Evolutionary conservation across 2,113 vertebrate species (phyloP).

Genomic region (Etheostoma cragini): DNA sequence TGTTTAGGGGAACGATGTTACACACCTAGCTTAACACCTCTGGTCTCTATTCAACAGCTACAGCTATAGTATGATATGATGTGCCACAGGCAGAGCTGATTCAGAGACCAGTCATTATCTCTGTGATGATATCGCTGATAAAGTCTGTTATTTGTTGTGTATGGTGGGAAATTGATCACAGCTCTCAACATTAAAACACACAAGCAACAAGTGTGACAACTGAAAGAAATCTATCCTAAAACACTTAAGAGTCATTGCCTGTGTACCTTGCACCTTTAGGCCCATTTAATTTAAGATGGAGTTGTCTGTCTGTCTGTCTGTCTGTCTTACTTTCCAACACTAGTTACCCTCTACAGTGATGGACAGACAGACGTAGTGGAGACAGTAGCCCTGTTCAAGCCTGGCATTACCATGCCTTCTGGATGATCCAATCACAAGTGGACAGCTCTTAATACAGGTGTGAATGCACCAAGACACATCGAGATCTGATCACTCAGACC

Average conservation of each 20-base stretch:
- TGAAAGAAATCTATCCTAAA: constrained; percentile 21
- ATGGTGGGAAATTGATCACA: constrained; percentile 15
- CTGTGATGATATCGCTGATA: constrained; percentile 28
- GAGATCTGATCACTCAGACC: no score
- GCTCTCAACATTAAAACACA: background rate
- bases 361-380: background rate
- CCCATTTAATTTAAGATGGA: background rate
- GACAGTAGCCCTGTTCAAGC: background rate
- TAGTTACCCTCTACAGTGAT: background rate
- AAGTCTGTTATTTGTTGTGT: constrained; percentile 10
- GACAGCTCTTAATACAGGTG: no score
- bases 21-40: constrained; percentile 8
- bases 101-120: constrained; percentile 1
- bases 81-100: background rate
- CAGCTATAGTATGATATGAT: background rate
- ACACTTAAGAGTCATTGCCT: constrained; percentile 8
- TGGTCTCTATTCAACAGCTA: constrained; percentile 1
- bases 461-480: no score
- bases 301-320: background rate
- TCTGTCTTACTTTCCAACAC: background rate
- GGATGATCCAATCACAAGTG: no score
- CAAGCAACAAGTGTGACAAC: constrained; percentile 3
- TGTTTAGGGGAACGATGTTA: constrained; percentile 11
- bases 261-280: background rate
- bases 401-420: no score